Evolutionary conservation across 1,140 invertebrate species (phyloP), one percentile per base, ranked within the genome.

Genomic region (Sminthurides bifidus): DNA sequence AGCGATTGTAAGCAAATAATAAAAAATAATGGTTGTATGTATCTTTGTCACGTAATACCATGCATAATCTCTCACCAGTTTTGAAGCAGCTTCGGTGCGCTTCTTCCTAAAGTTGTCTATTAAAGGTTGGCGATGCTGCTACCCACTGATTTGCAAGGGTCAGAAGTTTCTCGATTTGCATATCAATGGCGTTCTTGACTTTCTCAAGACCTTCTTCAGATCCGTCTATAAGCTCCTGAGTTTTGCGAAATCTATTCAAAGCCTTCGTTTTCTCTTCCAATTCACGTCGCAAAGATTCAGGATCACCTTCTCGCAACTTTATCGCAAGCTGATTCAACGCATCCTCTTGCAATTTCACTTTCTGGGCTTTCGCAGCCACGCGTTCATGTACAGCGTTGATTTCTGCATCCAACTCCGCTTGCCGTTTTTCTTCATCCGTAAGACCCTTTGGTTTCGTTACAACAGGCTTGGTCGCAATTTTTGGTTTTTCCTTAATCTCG

Each of bases 131-230:
- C 81, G 72, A 57, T 81, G 79, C 58, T 78, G 75, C 56, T 84
- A n/a, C 80, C 84, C 84, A 87, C 61, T 84, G 78, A 46, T 73
- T 76, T 3, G 77, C 77, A 57, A 85, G 70, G 59, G 71, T 75
- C 10, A 79, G 69, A 38, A 85, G 66, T 69, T 78, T 75, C 65
- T 77, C 75, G 27, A 74, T 73, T 63, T 75, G 78, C 15, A 71
- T 69, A 58, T 84, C 78, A 24, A 84, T 76, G 4, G 79, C 65
- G 46, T 67, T 66, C 70, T 80, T 74, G 27, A 83, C 64, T 69
- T 83, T 83, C 4, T 69, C 66, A 35, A 84, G 72, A 67, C 83
- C 84, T 37, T 76, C 74, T 41, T 81, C 78, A 8, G 75, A 75
- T 64, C 81, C 73, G 61, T 77, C 72, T 37, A 83, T 67, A 17